phyloP scores from a whole-genome alignment of 2,113 vertebrate species.

The Crypturellus undulatus region DNA sequence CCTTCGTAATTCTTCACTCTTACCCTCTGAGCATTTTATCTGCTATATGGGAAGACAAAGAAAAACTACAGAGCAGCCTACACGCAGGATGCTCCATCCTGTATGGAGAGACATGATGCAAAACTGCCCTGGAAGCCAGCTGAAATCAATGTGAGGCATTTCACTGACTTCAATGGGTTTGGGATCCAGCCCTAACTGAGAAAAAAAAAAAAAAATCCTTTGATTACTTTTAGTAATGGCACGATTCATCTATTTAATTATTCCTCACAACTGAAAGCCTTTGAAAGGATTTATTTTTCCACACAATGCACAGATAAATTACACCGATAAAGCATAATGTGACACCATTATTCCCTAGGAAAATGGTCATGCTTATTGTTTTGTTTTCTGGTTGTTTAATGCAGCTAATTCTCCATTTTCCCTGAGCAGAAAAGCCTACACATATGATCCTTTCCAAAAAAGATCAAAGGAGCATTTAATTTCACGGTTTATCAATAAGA shows the following conservation, averaged over 20 bases:
- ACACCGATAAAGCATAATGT: background rate
- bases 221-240: background rate
- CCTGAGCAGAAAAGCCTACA: background rate
- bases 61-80: background rate
- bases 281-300: conserved; percentile 11
- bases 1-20: background rate
- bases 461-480: conserved; percentile 46
- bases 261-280: background rate
- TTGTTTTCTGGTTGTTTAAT: conserved; percentile 12
- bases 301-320: background rate
- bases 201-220: background rate
- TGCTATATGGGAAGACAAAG: background rate
- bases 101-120: rapidly evolving
- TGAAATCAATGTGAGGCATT: background rate
- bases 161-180: background rate
- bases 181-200: background rate
- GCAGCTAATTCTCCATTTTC: background rate
- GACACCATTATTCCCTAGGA: background rate
- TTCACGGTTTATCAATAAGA: conserved; percentile 15
- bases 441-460: background rate
- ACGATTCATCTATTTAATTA: conserved; percentile 13
- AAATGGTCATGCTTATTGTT: background rate
- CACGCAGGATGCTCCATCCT: background rate
- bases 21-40: background rate
- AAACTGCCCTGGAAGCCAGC: background rate